Base-by-base conservation (phyloP, 2,797 vertebrate species). In the Sebastes reedi region DNA sequence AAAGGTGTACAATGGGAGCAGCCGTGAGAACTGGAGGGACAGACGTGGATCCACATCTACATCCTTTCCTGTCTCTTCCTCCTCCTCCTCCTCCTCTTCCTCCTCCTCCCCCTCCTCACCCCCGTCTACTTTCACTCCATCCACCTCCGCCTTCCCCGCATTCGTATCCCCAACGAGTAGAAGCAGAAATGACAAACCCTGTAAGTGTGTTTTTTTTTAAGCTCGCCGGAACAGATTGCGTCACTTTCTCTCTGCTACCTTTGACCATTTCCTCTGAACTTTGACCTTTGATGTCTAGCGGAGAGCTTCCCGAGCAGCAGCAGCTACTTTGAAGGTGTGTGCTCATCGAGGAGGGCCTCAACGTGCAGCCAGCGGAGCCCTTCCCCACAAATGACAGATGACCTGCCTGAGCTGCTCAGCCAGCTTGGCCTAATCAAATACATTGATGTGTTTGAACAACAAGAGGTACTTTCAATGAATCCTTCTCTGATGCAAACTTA, bases 11-110 rank as follows among this genome's bases (percentile, higher is more conserved):
- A 95, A 93, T 4, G 94, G 95, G 39, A 96, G 96, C 2, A 32
- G 95, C 87, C 95, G 94, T 1, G 94, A 95, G 32, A 97, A 97
- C 94, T 97, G 96, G 96, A 91, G 96, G 77, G 94, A 96, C 66
- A 90, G 96, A 90, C 89, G 89, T 25, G 94, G 94, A 66, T 95
- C 95, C 12, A 12, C 88, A 11, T 88, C 93, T 36, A 90, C 89
- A 20, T 90, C 86, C 22, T 79, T 92, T 32, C 87, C 82, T 6
- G 58, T 84, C 55, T 79, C 84, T 13, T 81, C 83, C 6, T 90
- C 89, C 5, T 93, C 92, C 1, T 93, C 93, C 1, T 89, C 85
- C 13, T 81, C 36, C 0, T 39, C 36, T 39, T 36, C 93, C 1
- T 94, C 93, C 1, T 94, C 92, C 20, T 90, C 92, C 46, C 91